A percentile compares a stretch with the other conserved stretches of the same genome.
Evolutionary conservation across 2,113 vertebrate genomes (phyloP).

Genomic region (Dinomys branickii): DNA sequence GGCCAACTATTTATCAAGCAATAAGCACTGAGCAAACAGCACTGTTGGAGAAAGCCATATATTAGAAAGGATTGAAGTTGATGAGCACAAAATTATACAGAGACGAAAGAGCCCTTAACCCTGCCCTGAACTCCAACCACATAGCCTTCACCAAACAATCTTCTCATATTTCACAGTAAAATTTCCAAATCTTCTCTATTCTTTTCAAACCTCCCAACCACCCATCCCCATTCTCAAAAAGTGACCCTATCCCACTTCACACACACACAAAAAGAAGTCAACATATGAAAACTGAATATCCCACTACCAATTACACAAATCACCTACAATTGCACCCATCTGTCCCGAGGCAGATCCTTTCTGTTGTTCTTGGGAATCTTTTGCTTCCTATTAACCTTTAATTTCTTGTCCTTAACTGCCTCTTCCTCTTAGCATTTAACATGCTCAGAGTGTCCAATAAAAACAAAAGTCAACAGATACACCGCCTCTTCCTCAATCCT

Average conservation of each 20-base stretch:
- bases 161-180: background rate
- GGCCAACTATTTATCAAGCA: conserved; percentile 4
- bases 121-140: background rate
- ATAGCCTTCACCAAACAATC: background rate
- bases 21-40: background rate
- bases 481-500: background rate
- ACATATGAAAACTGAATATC: background rate
- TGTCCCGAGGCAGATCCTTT: background rate
- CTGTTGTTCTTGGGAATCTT: background rate
- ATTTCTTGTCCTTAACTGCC: background rate
- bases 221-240: background rate
- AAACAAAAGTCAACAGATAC: conserved; percentile 20
- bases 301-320: background rate
- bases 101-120: background rate
- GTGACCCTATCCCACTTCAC: background rate
- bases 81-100: background rate
- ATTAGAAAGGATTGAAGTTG: background rate
- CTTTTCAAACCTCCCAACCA: background rate
- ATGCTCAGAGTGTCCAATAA: background rate
- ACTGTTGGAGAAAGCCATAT: background rate
- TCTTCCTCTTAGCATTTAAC: background rate
- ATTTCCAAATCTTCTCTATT: background rate
- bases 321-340: background rate
- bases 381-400: background rate
- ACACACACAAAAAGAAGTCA: background rate